phyloP scores from a whole-genome alignment of 2,113 vertebrate genomes.

The Toxotes chatareus region DNA sequence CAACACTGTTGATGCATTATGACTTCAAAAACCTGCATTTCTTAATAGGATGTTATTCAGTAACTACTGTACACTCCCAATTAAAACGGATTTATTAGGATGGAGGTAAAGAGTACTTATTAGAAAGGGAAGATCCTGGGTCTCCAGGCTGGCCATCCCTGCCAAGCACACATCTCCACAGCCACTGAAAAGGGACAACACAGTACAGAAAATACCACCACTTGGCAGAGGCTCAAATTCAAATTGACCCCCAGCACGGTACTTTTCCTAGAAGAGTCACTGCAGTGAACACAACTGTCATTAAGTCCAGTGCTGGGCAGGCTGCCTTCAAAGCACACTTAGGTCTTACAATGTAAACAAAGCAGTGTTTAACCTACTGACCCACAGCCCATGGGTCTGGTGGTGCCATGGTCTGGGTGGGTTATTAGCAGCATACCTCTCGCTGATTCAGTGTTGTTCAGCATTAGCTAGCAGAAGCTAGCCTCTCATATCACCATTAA shows the following conservation, averaged over 20 bases:
- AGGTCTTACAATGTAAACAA: conserved; percentile 24
- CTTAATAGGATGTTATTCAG: conserved; percentile 31
- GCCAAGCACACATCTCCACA: neutral
- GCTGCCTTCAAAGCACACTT: conserved; percentile 24
- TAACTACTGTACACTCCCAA: neutral
- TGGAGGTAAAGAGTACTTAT: conserved; percentile 6
- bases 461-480: neutral
- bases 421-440: neutral
- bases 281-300: neutral
- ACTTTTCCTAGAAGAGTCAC: neutral
- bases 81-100: conserved; percentile 45
- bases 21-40: conserved; percentile 9
- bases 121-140: neutral
- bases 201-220: neutral
- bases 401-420: neutral
- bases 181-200: neutral
- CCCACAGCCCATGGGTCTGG: conserved; percentile 3
- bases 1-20: neutral
- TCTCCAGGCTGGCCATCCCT: neutral
- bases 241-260: neutral
- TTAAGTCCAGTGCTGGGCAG: neutral
- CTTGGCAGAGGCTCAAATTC: conserved; percentile 4
- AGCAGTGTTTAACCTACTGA: conserved; percentile 47
- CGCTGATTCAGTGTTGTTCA: conserved; percentile 3
- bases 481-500: neutral